Conservation (phyloP, 2,113 vertebrate genomes). For the Orcinus orca region DNA sequence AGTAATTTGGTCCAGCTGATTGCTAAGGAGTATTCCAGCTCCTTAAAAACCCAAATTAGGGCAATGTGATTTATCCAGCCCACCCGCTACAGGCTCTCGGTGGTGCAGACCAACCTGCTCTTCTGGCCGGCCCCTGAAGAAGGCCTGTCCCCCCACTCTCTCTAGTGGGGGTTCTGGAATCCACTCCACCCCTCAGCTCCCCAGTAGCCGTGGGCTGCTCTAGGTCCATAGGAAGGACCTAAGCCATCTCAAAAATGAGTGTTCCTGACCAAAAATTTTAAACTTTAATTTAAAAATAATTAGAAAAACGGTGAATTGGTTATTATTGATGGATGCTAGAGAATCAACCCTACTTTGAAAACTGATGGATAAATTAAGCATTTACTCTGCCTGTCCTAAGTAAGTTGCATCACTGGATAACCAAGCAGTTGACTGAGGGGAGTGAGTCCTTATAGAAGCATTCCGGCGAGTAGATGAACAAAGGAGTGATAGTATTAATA, state of each 20-base stretch:
- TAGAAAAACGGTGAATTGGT: neutral
- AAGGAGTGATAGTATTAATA: accelerated
- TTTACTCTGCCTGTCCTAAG: neutral
- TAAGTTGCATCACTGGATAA: accelerated
- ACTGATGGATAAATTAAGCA: neutral
- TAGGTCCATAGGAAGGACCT: neutral
- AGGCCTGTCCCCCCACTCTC: too few species aligned
- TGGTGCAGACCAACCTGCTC: neutral
- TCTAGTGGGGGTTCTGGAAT: neutral
- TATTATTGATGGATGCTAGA: neutral
- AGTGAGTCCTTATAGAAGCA: neutral
- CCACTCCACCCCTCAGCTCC: neutral
- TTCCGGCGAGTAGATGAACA: neutral
- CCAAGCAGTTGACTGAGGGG: accelerated
- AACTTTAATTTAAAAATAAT: neutral
- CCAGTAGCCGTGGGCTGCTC: neutral
- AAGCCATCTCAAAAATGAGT: neutral
- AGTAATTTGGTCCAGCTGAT: neutral
- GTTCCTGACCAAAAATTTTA: neutral
- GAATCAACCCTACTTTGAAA: neutral
- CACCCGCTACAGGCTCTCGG: neutral
- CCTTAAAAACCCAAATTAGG: neutral
- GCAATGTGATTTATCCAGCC: neutral
- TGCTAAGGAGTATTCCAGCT: neutral
- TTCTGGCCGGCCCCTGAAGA: neutral